These are phyloP conservation scores for Mobula hypostoma DNA, from an alignment of 2,113 vertebrate species.

Conservation along the genomic window DNA sequence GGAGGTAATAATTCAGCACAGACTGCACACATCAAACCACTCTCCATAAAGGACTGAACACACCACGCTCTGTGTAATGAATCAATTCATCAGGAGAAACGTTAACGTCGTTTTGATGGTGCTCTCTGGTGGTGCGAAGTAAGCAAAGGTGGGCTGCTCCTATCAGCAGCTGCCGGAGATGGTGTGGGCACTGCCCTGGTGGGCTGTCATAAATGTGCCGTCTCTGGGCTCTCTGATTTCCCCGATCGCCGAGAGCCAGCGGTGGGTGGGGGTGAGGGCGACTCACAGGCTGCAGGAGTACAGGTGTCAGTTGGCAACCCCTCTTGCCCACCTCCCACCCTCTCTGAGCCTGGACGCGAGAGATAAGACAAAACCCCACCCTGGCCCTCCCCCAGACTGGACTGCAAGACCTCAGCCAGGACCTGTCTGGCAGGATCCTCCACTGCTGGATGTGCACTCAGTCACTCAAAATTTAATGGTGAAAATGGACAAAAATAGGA, in stretches of 20 bases:
- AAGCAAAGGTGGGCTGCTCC: neutral
- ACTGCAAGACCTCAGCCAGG: neutral
- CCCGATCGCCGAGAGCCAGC: neutral
- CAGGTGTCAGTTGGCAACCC: neutral
- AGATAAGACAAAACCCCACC: neutral
- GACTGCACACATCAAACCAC: neutral
- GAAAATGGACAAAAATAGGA: neutral
- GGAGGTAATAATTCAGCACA: neutral
- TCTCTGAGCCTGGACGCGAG: neutral
- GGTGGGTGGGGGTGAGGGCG: neutral
- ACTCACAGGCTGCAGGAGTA: neutral
- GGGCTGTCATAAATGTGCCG: neutral
- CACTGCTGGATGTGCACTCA: no score
- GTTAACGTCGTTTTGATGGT: neutral
- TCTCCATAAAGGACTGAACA: slow-evolving; percentile 1
- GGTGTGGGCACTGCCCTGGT: neutral
- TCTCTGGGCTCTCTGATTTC: neutral
- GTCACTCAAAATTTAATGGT: neutral
- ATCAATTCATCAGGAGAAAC: slow-evolving; percentile 15
- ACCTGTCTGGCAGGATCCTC: neutral
- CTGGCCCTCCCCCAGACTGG: neutral
- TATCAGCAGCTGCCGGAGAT: neutral
- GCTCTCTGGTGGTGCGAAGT: neutral
- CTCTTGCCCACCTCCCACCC: neutral
- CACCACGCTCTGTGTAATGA: slow-evolving; percentile 5